These are phyloP conservation scores for Cantharis rufa DNA, from an alignment of 2,888 invertebrate genomes.

Conservation along the genomic window DNA sequence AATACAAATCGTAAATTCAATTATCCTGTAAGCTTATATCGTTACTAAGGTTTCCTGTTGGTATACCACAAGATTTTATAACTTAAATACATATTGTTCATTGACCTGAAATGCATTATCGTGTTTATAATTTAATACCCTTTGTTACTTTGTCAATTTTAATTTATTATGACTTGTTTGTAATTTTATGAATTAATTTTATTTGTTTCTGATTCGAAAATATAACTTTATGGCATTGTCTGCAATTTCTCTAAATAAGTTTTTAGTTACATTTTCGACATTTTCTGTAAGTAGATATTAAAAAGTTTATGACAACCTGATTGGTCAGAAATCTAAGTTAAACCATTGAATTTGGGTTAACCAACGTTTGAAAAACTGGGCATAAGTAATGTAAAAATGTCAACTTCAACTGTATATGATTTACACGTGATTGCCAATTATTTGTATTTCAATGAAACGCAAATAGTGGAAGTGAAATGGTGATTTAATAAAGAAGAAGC, in stretches of 20 bases:
- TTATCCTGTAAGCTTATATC: slow-evolving; percentile 29
- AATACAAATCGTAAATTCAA: slow-evolving; percentile 29
- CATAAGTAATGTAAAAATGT: too few relatives aligned
- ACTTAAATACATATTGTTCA: slow-evolving; percentile 8
- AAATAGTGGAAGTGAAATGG: neutral
- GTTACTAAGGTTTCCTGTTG: slow-evolving; percentile 29
- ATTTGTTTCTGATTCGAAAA: too few relatives aligned
- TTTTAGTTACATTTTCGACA: too few relatives aligned
- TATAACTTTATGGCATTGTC: too few relatives aligned
- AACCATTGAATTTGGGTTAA: too few relatives aligned
- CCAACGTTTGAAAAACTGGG: too few relatives aligned
- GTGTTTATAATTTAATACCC: neutral
- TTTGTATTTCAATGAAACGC: neutral
- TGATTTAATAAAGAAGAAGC: neutral
- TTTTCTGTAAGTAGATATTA: too few relatives aligned
- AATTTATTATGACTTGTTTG: neutral
- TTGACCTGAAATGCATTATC: neutral
- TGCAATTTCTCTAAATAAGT: too few relatives aligned
- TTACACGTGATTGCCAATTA: neutral
- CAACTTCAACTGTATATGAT: neutral
- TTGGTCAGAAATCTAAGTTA: too few relatives aligned
- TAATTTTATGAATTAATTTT: too few relatives aligned
- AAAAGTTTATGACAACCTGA: too few relatives aligned
- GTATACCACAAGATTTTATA: slow-evolving; percentile 21
- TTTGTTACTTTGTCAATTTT: neutral